A percentile compares a stretch with the other conserved stretches of the same genome.
phyloP scores from a whole-genome alignment of 1,140 invertebrate genomes.

The Ericerus pela region DNA sequence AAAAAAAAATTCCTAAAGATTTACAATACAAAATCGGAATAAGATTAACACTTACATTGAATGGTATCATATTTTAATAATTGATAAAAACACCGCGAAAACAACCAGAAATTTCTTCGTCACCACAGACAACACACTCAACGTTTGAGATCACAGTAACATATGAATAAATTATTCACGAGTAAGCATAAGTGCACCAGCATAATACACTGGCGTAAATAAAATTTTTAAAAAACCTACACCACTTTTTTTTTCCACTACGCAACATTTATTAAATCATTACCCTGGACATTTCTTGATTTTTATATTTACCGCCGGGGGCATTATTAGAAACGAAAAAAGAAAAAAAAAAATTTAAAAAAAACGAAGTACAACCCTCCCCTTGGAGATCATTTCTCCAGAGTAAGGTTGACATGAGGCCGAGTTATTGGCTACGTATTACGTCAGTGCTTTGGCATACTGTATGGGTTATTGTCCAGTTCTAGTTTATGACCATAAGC shows the following conservation, averaged over 20 bases:
- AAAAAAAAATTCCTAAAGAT: too few relatives aligned
- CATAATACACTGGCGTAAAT: conserved; percentile 7
- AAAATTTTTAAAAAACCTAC: conserved; percentile 9
- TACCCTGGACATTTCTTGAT: conserved; percentile 6
- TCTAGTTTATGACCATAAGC: conserved; percentile 8
- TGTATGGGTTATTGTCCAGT: not conserved
- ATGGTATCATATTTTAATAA: too few relatives aligned
- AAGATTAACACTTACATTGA: too few relatives aligned
- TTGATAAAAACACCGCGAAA: too few relatives aligned
- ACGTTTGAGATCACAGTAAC: conserved; percentile 1
- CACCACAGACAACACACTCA: too few relatives aligned
- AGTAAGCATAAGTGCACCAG: conserved; percentile 3
- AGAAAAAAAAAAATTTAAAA: too few relatives aligned
- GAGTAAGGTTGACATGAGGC: not conserved
- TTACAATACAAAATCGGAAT: too few relatives aligned
- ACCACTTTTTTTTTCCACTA: conserved; percentile 7
- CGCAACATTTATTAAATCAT: conserved; percentile 12
- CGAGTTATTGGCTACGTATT: too few relatives aligned
- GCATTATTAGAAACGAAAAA: conserved; percentile 1
- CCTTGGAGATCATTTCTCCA: conserved; percentile 9
- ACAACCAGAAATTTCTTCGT: too few relatives aligned
- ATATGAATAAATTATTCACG: conserved; percentile 9
- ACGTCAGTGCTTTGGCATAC: conserved; percentile 6
- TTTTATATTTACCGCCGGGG: conserved; percentile 1
- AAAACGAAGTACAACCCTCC: too few relatives aligned